Base-by-base conservation (phyloP, 1,140 invertebrate species). In the Sitobion miscanthi region DNA sequence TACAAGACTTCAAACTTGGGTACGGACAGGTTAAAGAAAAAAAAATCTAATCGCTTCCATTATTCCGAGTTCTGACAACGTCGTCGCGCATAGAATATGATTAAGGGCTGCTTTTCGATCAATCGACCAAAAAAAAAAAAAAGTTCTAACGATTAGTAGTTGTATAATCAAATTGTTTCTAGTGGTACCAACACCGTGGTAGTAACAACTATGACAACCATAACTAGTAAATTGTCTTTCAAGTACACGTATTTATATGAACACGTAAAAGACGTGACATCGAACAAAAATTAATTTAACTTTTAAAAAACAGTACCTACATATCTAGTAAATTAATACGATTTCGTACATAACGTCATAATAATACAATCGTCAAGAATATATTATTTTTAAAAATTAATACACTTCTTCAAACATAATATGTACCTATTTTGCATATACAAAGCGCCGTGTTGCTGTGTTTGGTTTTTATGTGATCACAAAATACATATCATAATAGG, bases 341-440 rank as follows among this genome's bases (percentile, higher is more conserved):
- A 77, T 77, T 17, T 4, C n/a, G n/a, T n/a, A 6, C 1, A n/a
- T n/a, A 77, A 77, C 11, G 52, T 23, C 21, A 54, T 54, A 54
- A 6, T 17, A 52, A 52, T 20, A 14, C 1, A 20, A 52, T 52
- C 49, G 17, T 52, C 49, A 52, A 52, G 1, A 62, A 42, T 42
- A 42, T 30, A 14, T 30, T 17, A 77, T 77, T 77, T n/a, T 17
- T 0, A 77, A n/a, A n/a, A 77, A 17, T 0, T 17, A 52, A 77
- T 77, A 77, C 30, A 17, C 30, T n/a, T 0, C 0, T n/a, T 77
- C 14, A 77, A 17, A 6, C 30, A 0, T 0, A n/a, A 0, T 0
- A n/a, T 77, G 14, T 77, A n/a, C 30, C 30, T 77, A 17, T n/a
- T 17, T n/a, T 20, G 14, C 62, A n/a, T 77, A 77, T 17, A 17